phyloP scores from a whole-genome alignment of 92 coral and sea anemone species.

The Palythoa grandis region DNA sequence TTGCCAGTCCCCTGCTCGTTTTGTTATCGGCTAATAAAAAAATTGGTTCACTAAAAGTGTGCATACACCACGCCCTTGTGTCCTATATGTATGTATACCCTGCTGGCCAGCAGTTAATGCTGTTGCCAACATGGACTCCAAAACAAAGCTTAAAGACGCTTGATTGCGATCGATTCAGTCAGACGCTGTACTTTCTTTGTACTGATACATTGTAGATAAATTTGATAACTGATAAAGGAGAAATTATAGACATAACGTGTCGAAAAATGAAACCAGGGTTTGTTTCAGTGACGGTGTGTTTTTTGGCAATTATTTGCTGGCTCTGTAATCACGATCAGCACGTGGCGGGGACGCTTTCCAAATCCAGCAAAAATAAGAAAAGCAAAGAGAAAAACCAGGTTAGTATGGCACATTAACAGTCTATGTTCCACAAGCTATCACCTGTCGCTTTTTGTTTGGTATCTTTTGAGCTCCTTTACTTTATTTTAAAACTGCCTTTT shows the following conservation, averaged over 20 bases:
- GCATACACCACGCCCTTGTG: too few species aligned
- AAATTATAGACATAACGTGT: not conserved
- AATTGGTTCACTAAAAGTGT: too few species aligned
- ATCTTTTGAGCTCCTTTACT: too few species aligned
- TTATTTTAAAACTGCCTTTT: too few species aligned
- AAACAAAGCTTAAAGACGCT: too few species aligned
- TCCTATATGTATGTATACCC: too few species aligned
- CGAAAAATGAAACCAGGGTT: conserved; percentile 28
- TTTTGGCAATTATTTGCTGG: conserved; percentile 43
- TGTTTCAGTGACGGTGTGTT: conserved; percentile 28
- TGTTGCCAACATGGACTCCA: too few species aligned
- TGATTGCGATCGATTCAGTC: not conserved
- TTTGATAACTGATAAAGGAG: conserved; percentile 41
- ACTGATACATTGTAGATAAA: not conserved
- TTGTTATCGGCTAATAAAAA: too few species aligned
- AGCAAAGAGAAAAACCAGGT: conserved; percentile 49
- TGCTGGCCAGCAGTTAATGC: too few species aligned
- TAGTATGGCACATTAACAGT: not conserved
- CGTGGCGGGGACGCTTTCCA: conserved; percentile 82
- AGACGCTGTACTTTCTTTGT: not conserved
- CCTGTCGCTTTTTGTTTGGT: too few species aligned
- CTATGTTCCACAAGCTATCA: not conserved
- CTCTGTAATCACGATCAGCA: conserved; percentile 32
- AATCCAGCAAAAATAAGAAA: conserved; percentile 72
- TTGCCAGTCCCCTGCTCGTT: too few species aligned